Evolutionary conservation across 2,113 vertebrate species (phyloP).

Genomic region (Pseudopodoces humilis): DNA sequence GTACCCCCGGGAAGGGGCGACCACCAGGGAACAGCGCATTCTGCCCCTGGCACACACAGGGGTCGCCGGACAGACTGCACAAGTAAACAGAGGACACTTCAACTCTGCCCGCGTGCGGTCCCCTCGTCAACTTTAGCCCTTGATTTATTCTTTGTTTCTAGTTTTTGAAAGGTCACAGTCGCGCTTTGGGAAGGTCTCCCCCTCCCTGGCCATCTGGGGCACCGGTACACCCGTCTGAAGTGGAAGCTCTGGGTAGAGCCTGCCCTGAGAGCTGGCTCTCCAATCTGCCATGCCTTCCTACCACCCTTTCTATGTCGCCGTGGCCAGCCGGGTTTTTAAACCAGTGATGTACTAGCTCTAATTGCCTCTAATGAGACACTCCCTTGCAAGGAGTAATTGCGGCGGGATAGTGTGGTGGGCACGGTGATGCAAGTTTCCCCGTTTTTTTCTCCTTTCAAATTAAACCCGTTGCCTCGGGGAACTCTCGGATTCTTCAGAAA

Average conservation of each 20-base stretch:
- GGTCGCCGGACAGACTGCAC: not conserved
- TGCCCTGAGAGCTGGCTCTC: no score
- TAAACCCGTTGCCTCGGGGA: not conserved
- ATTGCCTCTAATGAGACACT: not conserved
- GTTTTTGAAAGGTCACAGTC: not conserved
- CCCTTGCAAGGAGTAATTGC: no score
- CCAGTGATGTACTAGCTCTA: accelerated
- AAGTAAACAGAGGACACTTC: not conserved
- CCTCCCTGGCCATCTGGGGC: not conserved
- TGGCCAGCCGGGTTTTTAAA: not conserved
- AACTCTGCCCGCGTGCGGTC: no score
- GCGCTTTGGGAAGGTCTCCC: not conserved
- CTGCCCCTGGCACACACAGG: not conserved
- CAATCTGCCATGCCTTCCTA: accelerated
- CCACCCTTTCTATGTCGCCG: accelerated
- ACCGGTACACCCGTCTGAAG: not conserved
- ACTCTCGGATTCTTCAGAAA: not conserved
- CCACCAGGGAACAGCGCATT: constrained; percentile 32
- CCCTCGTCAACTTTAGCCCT: not conserved
- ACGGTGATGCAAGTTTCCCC: not conserved
- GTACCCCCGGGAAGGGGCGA: constrained; percentile 47
- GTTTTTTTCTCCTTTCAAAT: not conserved
- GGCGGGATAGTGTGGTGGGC: not conserved
- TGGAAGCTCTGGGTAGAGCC: not conserved
- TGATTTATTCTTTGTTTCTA: not conserved